These are phyloP conservation scores for Herminia tarsipennalis DNA, from an alignment of 2,888 invertebrate genomes.

Conservation along the genomic window DNA sequence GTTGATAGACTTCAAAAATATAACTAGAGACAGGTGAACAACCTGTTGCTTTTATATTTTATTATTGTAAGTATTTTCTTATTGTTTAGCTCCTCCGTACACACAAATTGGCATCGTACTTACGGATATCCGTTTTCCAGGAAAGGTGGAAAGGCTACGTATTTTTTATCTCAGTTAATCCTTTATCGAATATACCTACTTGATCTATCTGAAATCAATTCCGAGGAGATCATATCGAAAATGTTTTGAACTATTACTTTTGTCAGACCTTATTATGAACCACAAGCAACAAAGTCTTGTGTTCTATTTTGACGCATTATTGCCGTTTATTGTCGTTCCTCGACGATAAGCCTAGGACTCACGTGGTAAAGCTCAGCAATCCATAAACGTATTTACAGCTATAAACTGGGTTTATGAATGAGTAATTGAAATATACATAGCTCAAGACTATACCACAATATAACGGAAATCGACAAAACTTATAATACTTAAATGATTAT, in stretches of 20 bases:
- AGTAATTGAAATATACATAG: too few relatives aligned
- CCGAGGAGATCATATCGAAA: too few relatives aligned
- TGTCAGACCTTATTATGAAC: too few relatives aligned
- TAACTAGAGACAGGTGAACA: constrained; percentile 13
- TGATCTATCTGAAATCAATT: too few relatives aligned
- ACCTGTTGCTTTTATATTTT: constrained; percentile 19
- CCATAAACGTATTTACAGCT: background rate
- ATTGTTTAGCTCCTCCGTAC: constrained; percentile 27
- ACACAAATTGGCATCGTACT: constrained; percentile 4
- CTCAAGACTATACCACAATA: background rate
- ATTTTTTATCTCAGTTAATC: too few relatives aligned
- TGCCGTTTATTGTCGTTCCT: too few relatives aligned
- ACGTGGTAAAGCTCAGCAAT: background rate
- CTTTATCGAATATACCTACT: too few relatives aligned
- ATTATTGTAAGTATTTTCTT: constrained; percentile 9
- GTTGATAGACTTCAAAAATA: too few relatives aligned
- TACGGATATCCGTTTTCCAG: constrained; percentile 36
- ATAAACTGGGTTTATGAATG: background rate
- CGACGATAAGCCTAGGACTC: background rate
- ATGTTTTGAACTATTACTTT: too few relatives aligned
- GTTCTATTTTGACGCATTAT: too few relatives aligned
- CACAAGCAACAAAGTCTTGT: too few relatives aligned
- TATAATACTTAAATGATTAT: background rate
- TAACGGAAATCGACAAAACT: background rate
- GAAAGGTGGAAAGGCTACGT: too few relatives aligned